These are phyloP conservation scores for Ostrea denselamellosa DNA, from an alignment of 1,140 invertebrate genomes.

Conservation along the genomic window DNA sequence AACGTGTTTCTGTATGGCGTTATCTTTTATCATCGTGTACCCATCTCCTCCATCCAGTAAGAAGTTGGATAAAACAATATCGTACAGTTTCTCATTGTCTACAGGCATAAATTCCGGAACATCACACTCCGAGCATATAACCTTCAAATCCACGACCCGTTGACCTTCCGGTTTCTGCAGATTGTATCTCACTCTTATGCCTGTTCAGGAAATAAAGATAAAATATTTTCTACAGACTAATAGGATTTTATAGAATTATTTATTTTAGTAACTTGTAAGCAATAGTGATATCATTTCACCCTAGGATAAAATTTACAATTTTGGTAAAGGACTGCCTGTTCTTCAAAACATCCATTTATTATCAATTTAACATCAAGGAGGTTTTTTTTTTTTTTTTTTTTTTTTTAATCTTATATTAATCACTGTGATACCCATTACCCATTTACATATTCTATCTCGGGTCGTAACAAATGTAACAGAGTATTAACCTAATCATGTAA, in stretches of 20 bases:
- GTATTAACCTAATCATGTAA: too few relatives aligned
- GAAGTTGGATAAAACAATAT: constrained; percentile 81
- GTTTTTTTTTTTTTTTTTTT: too few relatives aligned
- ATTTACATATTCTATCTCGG: too few relatives aligned
- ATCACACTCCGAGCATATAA: constrained; percentile 58
- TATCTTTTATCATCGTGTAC: constrained; percentile 74
- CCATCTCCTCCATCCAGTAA: constrained; percentile 85
- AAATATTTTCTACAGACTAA: neutral
- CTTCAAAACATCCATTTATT: too few relatives aligned
- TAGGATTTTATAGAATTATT: neutral
- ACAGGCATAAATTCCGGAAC: constrained; percentile 76
- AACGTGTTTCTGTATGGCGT: constrained; percentile 51
- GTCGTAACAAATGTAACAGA: too few relatives aligned
- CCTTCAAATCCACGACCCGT: constrained; percentile 55
- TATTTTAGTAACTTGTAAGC: too few relatives aligned
- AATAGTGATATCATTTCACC: too few relatives aligned
- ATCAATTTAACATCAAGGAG: too few relatives aligned
- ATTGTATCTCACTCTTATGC: constrained; percentile 82
- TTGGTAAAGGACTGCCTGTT: too few relatives aligned
- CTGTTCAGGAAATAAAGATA: constrained; percentile 55
- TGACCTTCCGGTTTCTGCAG: constrained; percentile 77
- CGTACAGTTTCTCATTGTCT: constrained; percentile 59
- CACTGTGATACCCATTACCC: too few relatives aligned
- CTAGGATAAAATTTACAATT: too few relatives aligned
- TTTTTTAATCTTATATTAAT: too few relatives aligned